Evolutionary conservation across 2,113 vertebrate genomes (phyloP).

Genomic region (Podilymbus podiceps): DNA sequence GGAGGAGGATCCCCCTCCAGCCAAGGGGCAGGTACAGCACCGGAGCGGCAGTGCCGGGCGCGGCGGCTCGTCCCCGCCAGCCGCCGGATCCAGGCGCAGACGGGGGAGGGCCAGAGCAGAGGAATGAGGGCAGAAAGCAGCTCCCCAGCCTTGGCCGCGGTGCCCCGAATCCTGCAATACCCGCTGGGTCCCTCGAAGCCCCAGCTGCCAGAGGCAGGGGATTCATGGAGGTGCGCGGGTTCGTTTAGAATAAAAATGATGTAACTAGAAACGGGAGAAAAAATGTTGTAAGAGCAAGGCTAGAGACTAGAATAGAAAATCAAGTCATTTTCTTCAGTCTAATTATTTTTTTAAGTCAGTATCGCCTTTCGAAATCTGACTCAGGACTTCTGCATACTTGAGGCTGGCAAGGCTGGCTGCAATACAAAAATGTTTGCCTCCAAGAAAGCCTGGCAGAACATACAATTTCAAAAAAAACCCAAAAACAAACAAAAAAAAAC

Average conservation of each 20-base stretch:
- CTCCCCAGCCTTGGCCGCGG: background rate
- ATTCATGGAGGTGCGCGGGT: accelerated
- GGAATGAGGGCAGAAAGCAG: background rate
- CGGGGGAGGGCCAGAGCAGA: background rate
- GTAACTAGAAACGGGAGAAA: background rate
- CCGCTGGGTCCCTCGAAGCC: background rate
- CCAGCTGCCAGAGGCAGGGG: background rate
- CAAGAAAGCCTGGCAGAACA: slow-evolving; percentile 22
- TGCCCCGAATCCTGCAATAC: accelerated
- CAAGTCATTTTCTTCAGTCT: background rate
- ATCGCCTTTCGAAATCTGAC: background rate
- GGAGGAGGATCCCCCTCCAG: background rate
- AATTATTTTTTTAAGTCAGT: background rate
- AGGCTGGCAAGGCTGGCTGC: slow-evolving; percentile 38
- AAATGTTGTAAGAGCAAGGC: accelerated
- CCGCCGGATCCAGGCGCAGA: accelerated
- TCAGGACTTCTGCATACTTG: slow-evolving; percentile 27
- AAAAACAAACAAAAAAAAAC: background rate
- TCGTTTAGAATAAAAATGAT: background rate
- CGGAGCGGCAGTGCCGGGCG: accelerated
- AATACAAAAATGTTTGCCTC: background rate
- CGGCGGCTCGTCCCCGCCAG: background rate
- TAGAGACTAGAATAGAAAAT: background rate
- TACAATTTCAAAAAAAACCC: background rate
- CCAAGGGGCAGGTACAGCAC: background rate